Base-by-base conservation (phyloP, 92 coral and sea anemone genomes). In the Actinernus sp. region DNA sequence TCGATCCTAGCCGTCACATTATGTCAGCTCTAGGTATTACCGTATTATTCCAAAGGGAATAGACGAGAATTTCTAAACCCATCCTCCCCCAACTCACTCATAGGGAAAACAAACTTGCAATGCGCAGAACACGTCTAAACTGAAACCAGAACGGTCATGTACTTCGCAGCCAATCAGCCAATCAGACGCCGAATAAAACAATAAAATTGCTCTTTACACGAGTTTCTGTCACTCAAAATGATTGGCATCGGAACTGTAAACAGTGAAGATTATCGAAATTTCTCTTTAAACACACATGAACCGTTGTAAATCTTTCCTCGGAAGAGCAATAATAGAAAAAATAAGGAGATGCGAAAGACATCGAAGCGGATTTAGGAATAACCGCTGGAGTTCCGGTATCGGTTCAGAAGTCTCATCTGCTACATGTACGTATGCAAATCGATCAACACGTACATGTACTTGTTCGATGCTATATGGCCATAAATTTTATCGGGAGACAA, bases 91-190 rank as follows among this genome's bases (percentile, higher is more conserved):
- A 56, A 62, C 58, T 41, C 27, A 53, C 66, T 55, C 78, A 19
- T 49, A 70, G 57, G 47, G 80, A 69, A 86, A 90, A 90, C 84
- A 83, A 71, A 90, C 83, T 76, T 70, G 74, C 68, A 68, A 90
- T 90, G 97, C 97, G 97, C 97, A 90, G 82, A 90, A 74, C 89
- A 24, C 31, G 76, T 49, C 75, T 43, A 81, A 75, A 86, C 57
- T 75, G 49, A 54, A 41, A 32, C 61, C 82, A 34, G 49, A 34
- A 76, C 62, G 76, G 93, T 83, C 97, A 90, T 90, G 97, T 90
- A 66, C 78, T 63, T 69, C 89, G 78, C 53, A 58, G 55, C 51
- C 71, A 59, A 55, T 86, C 58, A 56, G 49, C 97, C 97, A 90
- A 90, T 90, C 86, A 76, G 62, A 71, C 26, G 37, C 23, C 78